Base-by-base conservation (phyloP, 2,113 vertebrate genomes). In the Odocoileus hemionus region DNA sequence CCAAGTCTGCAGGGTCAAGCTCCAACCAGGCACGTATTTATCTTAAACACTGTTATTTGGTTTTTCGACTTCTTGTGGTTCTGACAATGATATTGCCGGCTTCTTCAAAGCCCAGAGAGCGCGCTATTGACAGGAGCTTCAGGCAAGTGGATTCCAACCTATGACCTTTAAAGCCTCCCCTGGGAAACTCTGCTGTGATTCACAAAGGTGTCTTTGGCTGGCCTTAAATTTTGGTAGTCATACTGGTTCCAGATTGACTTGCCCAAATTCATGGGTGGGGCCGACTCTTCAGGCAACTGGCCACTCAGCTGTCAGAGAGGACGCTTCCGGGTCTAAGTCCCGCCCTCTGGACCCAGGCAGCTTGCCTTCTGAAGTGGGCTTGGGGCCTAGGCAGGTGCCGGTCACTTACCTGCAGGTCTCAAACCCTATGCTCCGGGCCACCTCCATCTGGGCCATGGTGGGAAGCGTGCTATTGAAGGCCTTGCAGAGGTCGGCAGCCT, bases 341-440 rank as follows among this genome's bases (percentile, higher is more conserved):
- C 15, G 0, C 15, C 52, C 55, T 43, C 55, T 13, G 6, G 43
- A 0, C 55, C n/a, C n/a, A 3, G 16, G 30, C 33, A 2, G 6
- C 3, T 7, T 15, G 33, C 45, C 58, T 26, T 58, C 6, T 1
- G 43, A 70, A 43, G 12, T 47, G 76, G 43, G 25, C 45, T 47
- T 6, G 26, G 54, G n/a, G 67, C 2, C 10, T 12, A 39, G n/a
- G n/a, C 2, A 4, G 58, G 16, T 26, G 26, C 52, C 60, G 7
- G 16, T 57, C 55, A 74, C 96, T 98, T 91, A 99, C 99, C 99
- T 99, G 99, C 99, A 99, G 19, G 99, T 99, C 98, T 99, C 96
- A 98, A 99, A 99, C 1, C 91, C 97, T 4, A 78, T 45, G 0
- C 1, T 0, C n/a, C 97, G 98, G 52, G 99, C 99, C 50, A 9